Evolutionary conservation across 2,888 invertebrate species (phyloP), one percentile per base, ranked within the genome.

Genomic region (Aromia moschata): DNA sequence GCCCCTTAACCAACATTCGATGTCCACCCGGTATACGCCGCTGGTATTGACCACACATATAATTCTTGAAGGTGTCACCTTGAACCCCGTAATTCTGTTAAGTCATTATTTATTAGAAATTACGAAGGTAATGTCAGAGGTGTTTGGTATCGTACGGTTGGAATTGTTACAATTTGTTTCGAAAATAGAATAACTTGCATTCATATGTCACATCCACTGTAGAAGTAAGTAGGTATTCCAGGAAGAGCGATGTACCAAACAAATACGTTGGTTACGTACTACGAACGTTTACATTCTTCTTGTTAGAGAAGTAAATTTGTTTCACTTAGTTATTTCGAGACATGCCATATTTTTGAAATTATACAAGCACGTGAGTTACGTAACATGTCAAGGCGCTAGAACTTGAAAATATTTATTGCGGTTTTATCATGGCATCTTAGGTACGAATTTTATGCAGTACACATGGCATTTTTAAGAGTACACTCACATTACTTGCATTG

Each of bases 61-160:
- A 25, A 49, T 14, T 49, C 25, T 40, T 15, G 25, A 30, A 49
- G 38, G 49, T 49, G 47, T 47, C 7, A 20, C 47, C 47, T 47
- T 47, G 47, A 47, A 47, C 47, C 47, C 18, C 2, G 47, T 17
- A 12, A 37, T 37, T 47, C 37, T 36, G 36, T 46, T 10, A 33
- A 46, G 31, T 46, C 45, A 46, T 46, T 33, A 30, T 46, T 46
- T 17, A 46, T 16, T 46, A n/a, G 15, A 17, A 10, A 17, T 40
- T 18, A n/a, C 17, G 40, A 16, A 17, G 5, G 30, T 12, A 45
- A 10, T 31, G 30, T 45, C 30, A 15, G 31, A 11, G 15, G 4
- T 30, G 33, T 9, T n/a, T 7, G 10, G 33, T n/a, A 46, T 36
- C n/a, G 31, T 12, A 46, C 33, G 16, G 31, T 17, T 5, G 5